Evolutionary conservation across 2,797 vertebrate genomes (phyloP).

Genomic region (Menidia menidia): DNA sequence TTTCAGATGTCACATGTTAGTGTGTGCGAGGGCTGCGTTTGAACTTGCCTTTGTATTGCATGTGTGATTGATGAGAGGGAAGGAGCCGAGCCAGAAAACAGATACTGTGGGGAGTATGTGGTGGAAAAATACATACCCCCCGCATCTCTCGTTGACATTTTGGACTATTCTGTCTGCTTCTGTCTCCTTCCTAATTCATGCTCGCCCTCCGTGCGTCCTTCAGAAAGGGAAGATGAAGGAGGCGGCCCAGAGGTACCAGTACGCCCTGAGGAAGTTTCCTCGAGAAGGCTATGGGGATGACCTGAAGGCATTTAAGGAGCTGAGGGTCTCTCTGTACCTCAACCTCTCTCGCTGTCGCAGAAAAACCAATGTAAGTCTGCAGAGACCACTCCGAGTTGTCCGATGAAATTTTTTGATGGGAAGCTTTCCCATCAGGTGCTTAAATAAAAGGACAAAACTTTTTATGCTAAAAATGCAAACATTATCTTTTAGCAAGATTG

Average conservation of each 20-base stretch:
- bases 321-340: conserved; percentile 94
- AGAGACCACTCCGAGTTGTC: too few relatives aligned
- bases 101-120: conserved; percentile 45
- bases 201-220: conserved; percentile 62
- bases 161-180: conserved; percentile 23
- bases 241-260: conserved; percentile 97
- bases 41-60: conserved; percentile 16
- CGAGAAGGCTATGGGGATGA: conserved; percentile 98
- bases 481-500: conserved; percentile 5
- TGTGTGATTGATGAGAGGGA: conserved; percentile 70
- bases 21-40: conserved; percentile 12
- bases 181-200: conserved; percentile 39
- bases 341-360: conserved; percentile 96
- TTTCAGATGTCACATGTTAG: conserved; percentile 36
- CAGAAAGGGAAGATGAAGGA: conserved; percentile 99
- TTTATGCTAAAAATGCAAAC: not conserved
- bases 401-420: conserved; percentile 20
- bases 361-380: conserved; percentile 95
- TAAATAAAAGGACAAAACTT: too few relatives aligned
- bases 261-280: conserved; percentile 96
- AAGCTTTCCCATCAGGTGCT: conserved; percentile 1
- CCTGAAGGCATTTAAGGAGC: conserved; percentile 95
- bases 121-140: conserved; percentile 13
- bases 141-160: conserved; percentile 10
- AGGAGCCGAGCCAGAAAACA: conserved; percentile 31